Evolutionary conservation across 30 jellyfish, hydroid and myxozoan genomes (phyloP).

Genomic region (Hydractinia echinata): DNA sequence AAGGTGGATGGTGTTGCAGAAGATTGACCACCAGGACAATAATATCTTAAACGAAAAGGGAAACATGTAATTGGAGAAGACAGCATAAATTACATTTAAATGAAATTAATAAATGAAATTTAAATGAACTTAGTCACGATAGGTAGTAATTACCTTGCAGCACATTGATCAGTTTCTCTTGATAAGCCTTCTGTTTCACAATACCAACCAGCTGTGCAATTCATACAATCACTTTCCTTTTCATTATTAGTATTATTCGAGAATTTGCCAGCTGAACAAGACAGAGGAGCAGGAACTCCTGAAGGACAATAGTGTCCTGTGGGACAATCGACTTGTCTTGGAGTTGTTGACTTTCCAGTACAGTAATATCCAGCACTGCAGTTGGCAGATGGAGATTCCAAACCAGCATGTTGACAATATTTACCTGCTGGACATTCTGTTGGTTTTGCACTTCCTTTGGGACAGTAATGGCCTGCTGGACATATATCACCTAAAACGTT

Average conservation of each 20-base stretch:
- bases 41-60: conserved; percentile 41
- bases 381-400: conserved; percentile 68
- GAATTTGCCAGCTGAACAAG: conserved; percentile 77
- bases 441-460: conserved; percentile 41
- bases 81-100: neutral
- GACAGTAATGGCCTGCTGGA: conserved; percentile 17
- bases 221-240: conserved; percentile 47
- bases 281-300: conserved; percentile 53
- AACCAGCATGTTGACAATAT: conserved; percentile 80
- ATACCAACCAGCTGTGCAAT: conserved; percentile 75
- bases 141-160: conserved; percentile 39
- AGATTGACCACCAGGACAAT: conserved; percentile 93
- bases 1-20: conserved; percentile 63
- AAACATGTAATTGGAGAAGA: neutral
- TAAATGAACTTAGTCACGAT: neutral
- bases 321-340: conserved; percentile 67
- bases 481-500: conserved; percentile 6
- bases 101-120: neutral
- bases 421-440: conserved; percentile 65
- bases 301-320: conserved; percentile 81
- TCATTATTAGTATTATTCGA: conserved; percentile 52
- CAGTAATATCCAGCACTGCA: conserved; percentile 89
- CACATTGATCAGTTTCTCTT: conserved; percentile 40
- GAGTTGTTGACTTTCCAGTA: conserved; percentile 56
- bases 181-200: conserved; percentile 57